These are phyloP conservation scores for Pitta sordida DNA, from an alignment of 2,113 vertebrate species.

Conservation along the genomic window DNA sequence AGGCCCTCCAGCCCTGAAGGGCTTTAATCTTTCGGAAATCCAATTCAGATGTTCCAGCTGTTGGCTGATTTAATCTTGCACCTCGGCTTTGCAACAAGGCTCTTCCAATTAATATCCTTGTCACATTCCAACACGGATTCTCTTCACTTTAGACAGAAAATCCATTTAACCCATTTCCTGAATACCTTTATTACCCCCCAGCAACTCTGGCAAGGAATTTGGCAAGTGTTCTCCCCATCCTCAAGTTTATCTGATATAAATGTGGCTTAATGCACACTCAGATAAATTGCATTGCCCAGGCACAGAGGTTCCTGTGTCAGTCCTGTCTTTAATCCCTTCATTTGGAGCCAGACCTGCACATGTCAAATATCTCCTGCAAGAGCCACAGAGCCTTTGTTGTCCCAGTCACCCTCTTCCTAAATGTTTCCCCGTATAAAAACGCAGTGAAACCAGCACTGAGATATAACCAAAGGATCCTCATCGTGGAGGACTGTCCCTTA, in stretches of 20 bases:
- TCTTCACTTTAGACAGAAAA: neutral
- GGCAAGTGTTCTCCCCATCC: neutral
- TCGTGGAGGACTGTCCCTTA: neutral
- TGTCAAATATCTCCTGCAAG: neutral
- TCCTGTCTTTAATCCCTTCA: neutral
- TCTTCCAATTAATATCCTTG: neutral
- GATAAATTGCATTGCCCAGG: neutral
- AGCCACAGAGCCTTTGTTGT: neutral
- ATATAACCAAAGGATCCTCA: neutral
- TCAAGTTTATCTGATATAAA: neutral
- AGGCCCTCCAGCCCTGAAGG: neutral
- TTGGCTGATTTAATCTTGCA: constrained; percentile 1
- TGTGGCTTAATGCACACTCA: neutral
- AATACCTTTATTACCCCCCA: neutral
- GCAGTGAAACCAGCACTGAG: neutral
- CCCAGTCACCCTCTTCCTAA: neutral
- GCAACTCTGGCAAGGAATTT: neutral
- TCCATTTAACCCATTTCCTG: neutral
- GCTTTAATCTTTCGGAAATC: constrained; percentile 20
- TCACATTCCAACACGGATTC: neutral
- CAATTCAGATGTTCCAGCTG: neutral
- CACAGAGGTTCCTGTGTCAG: neutral
- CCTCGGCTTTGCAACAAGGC: neutral
- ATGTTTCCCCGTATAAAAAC: neutral
- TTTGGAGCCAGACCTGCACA: neutral